These are phyloP conservation scores for Marmota flaviventris DNA, from an alignment of 2,113 vertebrate genomes.

Conservation along the genomic window DNA sequence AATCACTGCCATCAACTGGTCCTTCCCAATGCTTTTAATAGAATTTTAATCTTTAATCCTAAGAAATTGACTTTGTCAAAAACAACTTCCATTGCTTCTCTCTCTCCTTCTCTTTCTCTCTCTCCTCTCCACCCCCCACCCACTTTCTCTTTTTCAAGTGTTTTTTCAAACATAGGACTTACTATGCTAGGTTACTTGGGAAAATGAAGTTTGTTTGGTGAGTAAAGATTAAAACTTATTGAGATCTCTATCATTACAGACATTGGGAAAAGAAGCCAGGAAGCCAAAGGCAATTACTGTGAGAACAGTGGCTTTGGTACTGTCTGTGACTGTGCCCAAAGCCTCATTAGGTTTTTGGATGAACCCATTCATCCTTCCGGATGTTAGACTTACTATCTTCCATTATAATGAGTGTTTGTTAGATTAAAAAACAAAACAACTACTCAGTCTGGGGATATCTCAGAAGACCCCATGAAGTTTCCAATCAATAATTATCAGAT, in stretches of 20 bases:
- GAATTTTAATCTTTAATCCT: slow-evolving; percentile 62
- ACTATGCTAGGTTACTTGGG: not conserved
- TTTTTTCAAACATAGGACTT: slow-evolving; percentile 1
- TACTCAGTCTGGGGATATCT: not conserved
- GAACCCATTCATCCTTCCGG: not conserved
- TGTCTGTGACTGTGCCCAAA: not conserved
- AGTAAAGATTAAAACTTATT: not conserved
- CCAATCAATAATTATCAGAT: not conserved
- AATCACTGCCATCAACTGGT: slow-evolving; percentile 14
- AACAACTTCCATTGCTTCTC: not conserved
- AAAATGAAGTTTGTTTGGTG: not conserved
- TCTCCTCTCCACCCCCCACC: too few species aligned
- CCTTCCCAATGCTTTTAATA: slow-evolving; percentile 21
- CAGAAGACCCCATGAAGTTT: slow-evolving; percentile 45
- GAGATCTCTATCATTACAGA: not conserved
- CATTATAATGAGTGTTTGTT: not conserved
- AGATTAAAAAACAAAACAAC: not conserved
- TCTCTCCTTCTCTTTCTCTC: not conserved
- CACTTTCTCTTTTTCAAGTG: too few species aligned
- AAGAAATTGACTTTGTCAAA: slow-evolving; percentile 50
- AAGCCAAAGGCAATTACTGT: not conserved
- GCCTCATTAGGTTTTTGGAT: not conserved
- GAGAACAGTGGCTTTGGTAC: not conserved
- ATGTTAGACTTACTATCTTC: not conserved
- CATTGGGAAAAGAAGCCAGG: not conserved